Conservation (phyloP, 2,797 vertebrate genomes). For the Sarcophilus harrisii region DNA sequence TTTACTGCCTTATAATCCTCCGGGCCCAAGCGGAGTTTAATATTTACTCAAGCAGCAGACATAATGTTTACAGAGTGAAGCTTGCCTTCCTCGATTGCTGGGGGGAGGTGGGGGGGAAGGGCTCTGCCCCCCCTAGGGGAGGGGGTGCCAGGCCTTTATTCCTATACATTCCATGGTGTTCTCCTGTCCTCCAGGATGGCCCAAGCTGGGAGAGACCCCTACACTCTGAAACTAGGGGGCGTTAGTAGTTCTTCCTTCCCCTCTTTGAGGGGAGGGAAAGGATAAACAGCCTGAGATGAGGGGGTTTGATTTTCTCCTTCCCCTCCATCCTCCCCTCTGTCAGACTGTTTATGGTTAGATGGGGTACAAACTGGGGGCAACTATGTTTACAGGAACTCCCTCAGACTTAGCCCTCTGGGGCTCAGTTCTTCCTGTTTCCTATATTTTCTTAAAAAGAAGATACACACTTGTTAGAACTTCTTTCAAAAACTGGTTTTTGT, state of each 20-base stretch:
- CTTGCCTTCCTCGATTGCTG: conserved; percentile 47
- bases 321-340: neutral
- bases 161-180: conserved; percentile 54
- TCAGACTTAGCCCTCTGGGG: conserved; percentile 21
- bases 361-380: conserved; percentile 17
- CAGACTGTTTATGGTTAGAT: neutral
- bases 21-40: conserved; percentile 62
- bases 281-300: neutral
- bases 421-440: conserved; percentile 22
- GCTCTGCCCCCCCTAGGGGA: neutral
- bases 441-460: conserved; percentile 54
- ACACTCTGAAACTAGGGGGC: neutral
- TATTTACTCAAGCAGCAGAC: conserved; percentile 62
- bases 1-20: conserved; percentile 85
- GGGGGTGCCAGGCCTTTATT: conserved; percentile 54
- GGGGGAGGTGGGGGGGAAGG: neutral
- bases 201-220: neutral
- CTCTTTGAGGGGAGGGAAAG: neutral
- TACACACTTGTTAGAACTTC: conserved; percentile 44
- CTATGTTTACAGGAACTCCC: conserved; percentile 67
- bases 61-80: conserved; percentile 80
- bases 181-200: conserved; percentile 41
- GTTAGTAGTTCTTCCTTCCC: neutral
- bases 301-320: conserved; percentile 53
- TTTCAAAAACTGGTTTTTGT: neutral